A percentile compares a stretch with the other conserved stretches of the same genome.
These are phyloP conservation scores for Odontocolon sp. DNA, from an alignment of 2,888 invertebrate species.

Conservation along the genomic window DNA sequence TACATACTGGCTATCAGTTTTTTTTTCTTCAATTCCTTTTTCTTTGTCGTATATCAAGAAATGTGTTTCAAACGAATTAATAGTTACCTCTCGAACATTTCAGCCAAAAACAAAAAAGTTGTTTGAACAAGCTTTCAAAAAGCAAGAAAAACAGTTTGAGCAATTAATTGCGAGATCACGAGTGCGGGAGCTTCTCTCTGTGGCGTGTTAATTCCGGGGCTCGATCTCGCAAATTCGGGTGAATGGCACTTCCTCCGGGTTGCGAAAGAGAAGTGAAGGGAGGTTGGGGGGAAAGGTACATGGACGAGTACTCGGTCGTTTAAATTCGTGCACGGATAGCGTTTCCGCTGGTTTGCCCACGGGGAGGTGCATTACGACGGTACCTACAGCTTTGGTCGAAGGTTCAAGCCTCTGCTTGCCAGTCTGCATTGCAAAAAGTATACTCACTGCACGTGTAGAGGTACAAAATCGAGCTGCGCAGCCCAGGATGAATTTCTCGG, in stretches of 20 bases:
- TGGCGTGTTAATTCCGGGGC: constrained; percentile 16
- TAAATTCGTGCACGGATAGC: constrained; percentile 50
- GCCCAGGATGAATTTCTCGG: not conserved
- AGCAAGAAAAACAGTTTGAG: not conserved
- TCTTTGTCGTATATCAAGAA: too few species aligned
- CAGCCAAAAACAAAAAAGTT: too few species aligned
- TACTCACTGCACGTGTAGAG: not conserved
- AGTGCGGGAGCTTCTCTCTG: not conserved
- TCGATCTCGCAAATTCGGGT: constrained; percentile 34
- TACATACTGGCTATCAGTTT: too few species aligned
- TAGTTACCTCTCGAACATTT: too few species aligned
- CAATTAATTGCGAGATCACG: not conserved
- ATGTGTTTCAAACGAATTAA: too few species aligned
- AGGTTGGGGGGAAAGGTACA: constrained; percentile 1
- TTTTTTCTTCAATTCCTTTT: too few species aligned
- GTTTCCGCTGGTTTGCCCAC: constrained; percentile 45
- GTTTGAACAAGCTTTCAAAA: not conserved
- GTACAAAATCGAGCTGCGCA: constrained; percentile 24
- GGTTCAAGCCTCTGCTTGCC: not conserved
- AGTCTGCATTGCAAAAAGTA: not conserved
- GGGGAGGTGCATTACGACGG: constrained; percentile 26
- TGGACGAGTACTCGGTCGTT: constrained; percentile 37
- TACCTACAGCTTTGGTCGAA: not conserved
- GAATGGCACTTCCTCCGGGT: constrained; percentile 20
- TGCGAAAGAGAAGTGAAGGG: not conserved